Base-by-base conservation (phyloP, 2,888 invertebrate genomes). In the Phortica magna region DNA sequence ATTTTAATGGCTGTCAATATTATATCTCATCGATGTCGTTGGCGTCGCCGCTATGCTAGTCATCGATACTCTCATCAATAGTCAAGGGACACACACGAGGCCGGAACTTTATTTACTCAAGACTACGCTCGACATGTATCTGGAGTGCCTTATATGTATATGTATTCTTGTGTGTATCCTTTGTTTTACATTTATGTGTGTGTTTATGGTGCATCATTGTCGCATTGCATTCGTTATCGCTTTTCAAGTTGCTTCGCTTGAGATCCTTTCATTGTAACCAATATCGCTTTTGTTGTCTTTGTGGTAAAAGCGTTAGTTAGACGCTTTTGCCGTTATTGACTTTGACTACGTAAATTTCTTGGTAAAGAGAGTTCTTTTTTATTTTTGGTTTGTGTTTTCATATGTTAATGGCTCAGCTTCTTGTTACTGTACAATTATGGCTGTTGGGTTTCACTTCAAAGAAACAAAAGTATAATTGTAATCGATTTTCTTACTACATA, bases 1-100 rank as follows among this genome's bases (percentile, higher is more conserved):
- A 79, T 80, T 81, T 82, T 83, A 81, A 88, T 83, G 80, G 76
- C 83, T 80, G 80, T 78, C 88, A 87, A 88, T 85, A 83, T 83
- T 80, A 84, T 82, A 83, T 77, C 78, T 79, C 68, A 39, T 68
- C 68, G 48, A 43, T n/a, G n/a, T 43, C 48, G 43, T 19, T 10
- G 19, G 42, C 68, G 19, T 68, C 17, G 48, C 7, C 42, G 42
- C 14, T 1, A 43, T 19, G n/a, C 10, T 68, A 68, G 68, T 17
- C 65, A 68, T 71, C 31, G 70, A 55, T 48, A 22, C 31, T 31
- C n/a, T 31, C 48, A 12, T 48, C 61, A 61, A 61, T 61, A 61
- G 61, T 10, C 68, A 43, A 43, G 68, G 68, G 22, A 68, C 43
- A 65, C 5, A 61, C 10, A 61, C 39, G 68, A 68, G 68, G 48